Evolutionary conservation across 2,797 vertebrate species (phyloP), one percentile per base, ranked within the genome.

Genomic region (Choloepus didactylus): DNA sequence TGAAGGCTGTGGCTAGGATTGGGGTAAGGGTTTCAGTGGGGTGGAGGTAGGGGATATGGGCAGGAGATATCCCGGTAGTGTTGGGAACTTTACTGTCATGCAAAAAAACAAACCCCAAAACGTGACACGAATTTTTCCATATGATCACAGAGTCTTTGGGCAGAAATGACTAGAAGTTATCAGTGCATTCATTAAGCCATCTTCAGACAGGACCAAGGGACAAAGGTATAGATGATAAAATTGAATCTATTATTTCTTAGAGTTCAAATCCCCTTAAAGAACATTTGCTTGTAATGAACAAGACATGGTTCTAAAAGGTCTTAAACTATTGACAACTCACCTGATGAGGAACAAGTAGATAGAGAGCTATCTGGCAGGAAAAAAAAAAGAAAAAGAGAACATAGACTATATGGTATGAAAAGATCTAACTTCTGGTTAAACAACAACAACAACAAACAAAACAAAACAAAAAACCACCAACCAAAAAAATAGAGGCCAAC

Each of bases 1-100:
- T 97, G 95, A 97, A 73, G 86, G 86, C 76, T 82, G 41, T 3
- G 60, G n/a, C 54, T 87, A n/a, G 9, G 77, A n/a, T 15, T 9
- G 11, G 23, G 4, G 19, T 29, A 44, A 3, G n/a, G 29, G 25
- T 38, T 25, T 18, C 25, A 0, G 1, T 4, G 16, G 27, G 3
- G 5, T n/a, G 11, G 29, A 15, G 3, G 23, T 11, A 2, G 19
- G 5, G 6, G 19, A 1, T 1, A 5, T 1, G 4, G n/a, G 18
- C 4, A 86, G 31, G 41, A 67, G 54, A 51, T 10, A 19, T 38
- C 86, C 69, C 19, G 66, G 51, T 70, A 59, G 16, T 15, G 27
- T 94, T 81, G 29, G 25, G 23, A 69, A 38, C 35, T 81, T 64
- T 76, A 54, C 15, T 79, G 56, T 51, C 27, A 35, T 23, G 41